These are phyloP conservation scores for Chouioia cunea DNA, from an alignment of 2,888 invertebrate genomes.

Conservation along the genomic window DNA sequence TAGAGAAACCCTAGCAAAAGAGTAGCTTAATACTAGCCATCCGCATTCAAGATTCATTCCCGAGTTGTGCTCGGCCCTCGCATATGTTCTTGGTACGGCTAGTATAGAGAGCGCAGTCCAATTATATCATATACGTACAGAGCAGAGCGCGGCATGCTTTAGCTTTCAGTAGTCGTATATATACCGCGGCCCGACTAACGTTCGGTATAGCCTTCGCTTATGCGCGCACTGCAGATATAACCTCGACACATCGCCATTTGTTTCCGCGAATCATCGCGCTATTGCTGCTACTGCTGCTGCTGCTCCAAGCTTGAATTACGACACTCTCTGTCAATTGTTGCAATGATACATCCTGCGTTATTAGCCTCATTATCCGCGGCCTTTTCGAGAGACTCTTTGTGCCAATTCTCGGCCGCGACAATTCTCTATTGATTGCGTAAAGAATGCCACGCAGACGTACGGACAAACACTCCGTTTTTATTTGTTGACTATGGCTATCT, in stretches of 20 bases:
- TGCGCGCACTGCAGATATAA: neutral
- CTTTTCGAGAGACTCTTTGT: too few relatives aligned
- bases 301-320: constrained; percentile 32
- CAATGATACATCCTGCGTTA: too few relatives aligned
- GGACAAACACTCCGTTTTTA: too few relatives aligned
- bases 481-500: too few relatives aligned
- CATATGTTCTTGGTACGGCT: constrained; percentile 54
- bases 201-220: neutral
- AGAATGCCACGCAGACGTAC: too few relatives aligned
- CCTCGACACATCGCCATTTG: constrained; percentile 46
- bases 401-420: too few relatives aligned
- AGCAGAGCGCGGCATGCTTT: neutral
- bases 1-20: too few relatives aligned
- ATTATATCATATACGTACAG: constrained; percentile 56
- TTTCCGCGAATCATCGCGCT: constrained; percentile 41
- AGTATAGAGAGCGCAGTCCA: constrained; percentile 60
- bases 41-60: too few relatives aligned
- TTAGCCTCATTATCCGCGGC: too few relatives aligned
- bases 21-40: too few relatives aligned
- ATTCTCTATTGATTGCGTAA: too few relatives aligned
- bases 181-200: constrained; percentile 27
- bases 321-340: constrained; percentile 32
- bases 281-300: constrained; percentile 17
- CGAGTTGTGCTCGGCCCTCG: neutral
- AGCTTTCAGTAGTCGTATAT: neutral